phyloP scores from a whole-genome alignment of 2,113 vertebrate species.

The Sterna hirundo region DNA sequence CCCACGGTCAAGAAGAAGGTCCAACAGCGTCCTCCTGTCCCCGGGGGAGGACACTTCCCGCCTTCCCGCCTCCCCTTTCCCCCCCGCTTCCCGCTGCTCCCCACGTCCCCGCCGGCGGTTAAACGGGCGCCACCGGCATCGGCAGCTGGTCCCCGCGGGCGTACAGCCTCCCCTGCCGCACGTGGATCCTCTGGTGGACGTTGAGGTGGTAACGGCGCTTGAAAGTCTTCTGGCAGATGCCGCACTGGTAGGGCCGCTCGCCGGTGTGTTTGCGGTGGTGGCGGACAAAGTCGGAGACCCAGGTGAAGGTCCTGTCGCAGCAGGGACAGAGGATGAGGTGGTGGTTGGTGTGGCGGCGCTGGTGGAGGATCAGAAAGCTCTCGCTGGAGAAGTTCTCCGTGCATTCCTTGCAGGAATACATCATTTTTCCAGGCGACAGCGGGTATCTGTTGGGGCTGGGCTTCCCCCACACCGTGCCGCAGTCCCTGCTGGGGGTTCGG shows the following conservation, averaged over 20 bases:
- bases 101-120: rapidly evolving
- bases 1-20: background rate
- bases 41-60: background rate
- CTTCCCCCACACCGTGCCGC: background rate
- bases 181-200: background rate
- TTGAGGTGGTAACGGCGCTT: background rate
- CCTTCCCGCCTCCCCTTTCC: background rate
- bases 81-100: rapidly evolving
- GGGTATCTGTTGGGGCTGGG: background rate
- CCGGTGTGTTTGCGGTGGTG: background rate
- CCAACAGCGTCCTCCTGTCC: too few relatives aligned
- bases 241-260: background rate
- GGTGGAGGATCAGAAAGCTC: conserved; percentile 10
- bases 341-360: background rate
- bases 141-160: rapidly evolving
- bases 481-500: rapidly evolving
- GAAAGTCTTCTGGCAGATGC: conserved; percentile 25
- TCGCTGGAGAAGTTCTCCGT: conserved; percentile 46
- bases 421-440: rapidly evolving
- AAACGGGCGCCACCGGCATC: rapidly evolving
- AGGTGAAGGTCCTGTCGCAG: background rate
- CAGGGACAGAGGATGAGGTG: conserved; percentile 19
- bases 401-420: background rate
- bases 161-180: background rate
- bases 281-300: background rate